Conservation (phyloP, 2,888 invertebrate species). For the Lithophane semibrunnea region DNA sequence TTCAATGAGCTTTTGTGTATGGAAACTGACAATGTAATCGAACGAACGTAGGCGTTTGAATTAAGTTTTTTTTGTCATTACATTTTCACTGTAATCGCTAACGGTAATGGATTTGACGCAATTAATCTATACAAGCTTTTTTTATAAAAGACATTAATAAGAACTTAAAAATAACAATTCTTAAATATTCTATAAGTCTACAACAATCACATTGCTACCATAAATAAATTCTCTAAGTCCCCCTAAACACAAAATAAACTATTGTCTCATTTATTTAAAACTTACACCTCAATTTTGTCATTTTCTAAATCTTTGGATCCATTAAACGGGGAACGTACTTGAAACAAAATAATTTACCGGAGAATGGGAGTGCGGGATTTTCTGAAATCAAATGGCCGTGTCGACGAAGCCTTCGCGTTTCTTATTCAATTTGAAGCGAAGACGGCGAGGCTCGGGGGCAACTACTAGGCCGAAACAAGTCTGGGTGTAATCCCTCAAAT, state of each 20-base stretch:
- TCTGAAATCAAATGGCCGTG: constrained; percentile 76
- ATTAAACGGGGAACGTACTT: constrained; percentile 55
- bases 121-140: neutral
- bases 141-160: neutral
- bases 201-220: neutral
- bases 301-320: constrained; percentile 51
- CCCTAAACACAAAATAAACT: constrained; percentile 10
- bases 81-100: constrained; percentile 23
- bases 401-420: constrained; percentile 77
- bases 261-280: constrained; percentile 26
- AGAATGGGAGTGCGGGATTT: constrained; percentile 68
- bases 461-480: constrained; percentile 89
- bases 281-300: constrained; percentile 35
- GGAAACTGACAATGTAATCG: constrained; percentile 63
- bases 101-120: constrained; percentile 21
- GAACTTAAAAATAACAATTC: neutral
- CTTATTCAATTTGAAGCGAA: constrained; percentile 84
- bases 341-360: constrained; percentile 71
- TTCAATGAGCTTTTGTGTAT: constrained; percentile 66
- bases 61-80: constrained; percentile 27
- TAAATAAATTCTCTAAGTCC: constrained; percentile 2
- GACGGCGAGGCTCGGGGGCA: constrained; percentile 74
- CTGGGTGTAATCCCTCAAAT: constrained; percentile 89
- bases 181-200: neutral
- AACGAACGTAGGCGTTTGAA: constrained; percentile 45